Conservation (phyloP, 2,113 vertebrate species). For the Xyrauchen texanus region DNA sequence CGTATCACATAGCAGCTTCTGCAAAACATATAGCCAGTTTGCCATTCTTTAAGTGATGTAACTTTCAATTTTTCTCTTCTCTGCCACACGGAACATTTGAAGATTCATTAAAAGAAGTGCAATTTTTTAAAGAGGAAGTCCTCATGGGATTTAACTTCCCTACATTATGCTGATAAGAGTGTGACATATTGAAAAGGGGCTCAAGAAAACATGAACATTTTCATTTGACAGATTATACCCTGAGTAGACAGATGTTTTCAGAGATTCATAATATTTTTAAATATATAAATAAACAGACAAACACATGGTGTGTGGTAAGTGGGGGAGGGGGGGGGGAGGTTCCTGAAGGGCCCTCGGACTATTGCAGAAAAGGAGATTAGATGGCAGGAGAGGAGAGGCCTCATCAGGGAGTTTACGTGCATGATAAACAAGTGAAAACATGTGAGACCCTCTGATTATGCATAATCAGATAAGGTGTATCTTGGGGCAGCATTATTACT, state of each 20-base stretch:
- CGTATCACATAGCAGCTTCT: conserved; percentile 13
- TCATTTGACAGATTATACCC: conserved; percentile 84
- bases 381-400: conserved; percentile 49
- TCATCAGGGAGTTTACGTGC: conserved; percentile 49
- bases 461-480: conserved; percentile 49
- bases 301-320: conserved; percentile 75
- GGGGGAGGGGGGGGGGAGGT: conserved; percentile 67
- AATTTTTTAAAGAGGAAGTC: conserved; percentile 53
- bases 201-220: conserved; percentile 84
- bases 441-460: conserved; percentile 29
- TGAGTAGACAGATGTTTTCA: conserved; percentile 83
- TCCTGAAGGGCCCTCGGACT: conserved; percentile 59
- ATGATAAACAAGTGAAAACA: conserved; percentile 50
- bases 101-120: neutral
- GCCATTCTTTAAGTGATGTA: conserved; percentile 24
- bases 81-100: neutral
- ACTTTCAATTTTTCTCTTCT: neutral
- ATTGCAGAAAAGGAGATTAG: conserved; percentile 63
- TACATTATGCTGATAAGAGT: conserved; percentile 77
- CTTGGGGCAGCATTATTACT: conserved; percentile 39
- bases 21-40: conserved; percentile 51
- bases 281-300: conserved; percentile 81
- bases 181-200: conserved; percentile 82
- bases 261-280: conserved; percentile 78
- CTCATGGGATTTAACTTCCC: conserved; percentile 54